Conservation (phyloP, 2,797 vertebrate species). For the Parauchenoglanis ngamensis region DNA sequence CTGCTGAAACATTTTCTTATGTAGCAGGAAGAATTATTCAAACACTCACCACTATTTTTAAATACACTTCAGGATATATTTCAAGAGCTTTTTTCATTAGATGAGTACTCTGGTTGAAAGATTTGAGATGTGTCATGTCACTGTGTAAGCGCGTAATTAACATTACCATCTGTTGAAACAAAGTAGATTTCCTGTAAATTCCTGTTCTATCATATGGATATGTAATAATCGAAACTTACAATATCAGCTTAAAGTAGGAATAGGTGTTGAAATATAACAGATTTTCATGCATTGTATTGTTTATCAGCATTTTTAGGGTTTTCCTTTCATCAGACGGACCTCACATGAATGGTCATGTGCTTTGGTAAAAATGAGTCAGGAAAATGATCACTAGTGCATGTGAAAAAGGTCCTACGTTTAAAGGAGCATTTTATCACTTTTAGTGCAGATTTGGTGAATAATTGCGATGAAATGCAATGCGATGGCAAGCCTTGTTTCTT, state of each 20-base stretch:
- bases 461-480: not conserved
- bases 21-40: not conserved
- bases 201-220: not conserved
- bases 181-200: not conserved
- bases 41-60: not conserved
- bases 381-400: not conserved
- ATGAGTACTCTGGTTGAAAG: slow-evolving; percentile 4
- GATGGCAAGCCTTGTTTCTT: too few species aligned
- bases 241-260: not conserved
- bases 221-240: not conserved
- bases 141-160: slow-evolving; percentile 9
- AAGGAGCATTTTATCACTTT: not conserved
- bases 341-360: not conserved
- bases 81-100: slow-evolving; percentile 11
- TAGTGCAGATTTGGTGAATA: not conserved
- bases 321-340: not conserved
- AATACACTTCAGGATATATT: slow-evolving; percentile 5
- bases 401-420: not conserved
- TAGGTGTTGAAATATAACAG: not conserved
- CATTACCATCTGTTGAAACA: slow-evolving; percentile 11
- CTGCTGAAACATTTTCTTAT: not conserved
- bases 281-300: not conserved
- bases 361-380: not conserved
- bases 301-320: not conserved
- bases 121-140: not conserved